Evolutionary conservation across 2,113 vertebrate species (phyloP), one percentile per base, ranked within the genome.

Genomic region (Halcyon malimbica): DNA sequence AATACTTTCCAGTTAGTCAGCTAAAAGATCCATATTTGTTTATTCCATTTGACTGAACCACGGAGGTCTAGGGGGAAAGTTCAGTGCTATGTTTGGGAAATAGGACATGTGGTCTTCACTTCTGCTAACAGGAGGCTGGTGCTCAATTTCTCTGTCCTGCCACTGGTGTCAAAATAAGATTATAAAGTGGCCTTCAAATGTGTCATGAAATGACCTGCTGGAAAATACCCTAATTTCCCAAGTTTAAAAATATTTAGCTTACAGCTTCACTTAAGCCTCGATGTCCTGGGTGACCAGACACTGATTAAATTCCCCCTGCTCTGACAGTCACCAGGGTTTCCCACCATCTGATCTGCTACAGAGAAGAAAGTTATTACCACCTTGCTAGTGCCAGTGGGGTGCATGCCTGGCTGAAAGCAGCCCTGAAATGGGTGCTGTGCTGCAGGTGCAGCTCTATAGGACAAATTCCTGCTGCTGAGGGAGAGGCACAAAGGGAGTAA

Each of bases 1-100:
- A 95, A 95, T 89, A 91, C 39, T 96, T 97, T 83, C 89, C 51
- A 86, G 86, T 88, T 86, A 94, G 93, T 95, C 85, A 92, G 70
- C 91, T 94, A 41, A 82, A 96, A 87, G 35, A 21, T 79, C 44
- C 6, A n/a, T 85, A 35, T 79, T 78, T 95, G 69, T 94, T 96
- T 95, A 86, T 77, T 94, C 60, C 26, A 37, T 79, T 91, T 89
- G 87, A 82, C 82, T 74, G 44, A 53, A 67, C 26, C n/a, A 13
- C 29, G 44, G 65, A 64, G 24, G 31, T 92, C 56, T 31, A 59
- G 53, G 44, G 83, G 71, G 60, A 89, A 71, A 92, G 91, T 96
- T 98, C 83, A 89, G 0, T 68, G 56, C 28, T 78, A 0, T 91
- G 70, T 94, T 74, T 76, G 56, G 56, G 77, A 93, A 89, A 93